These are phyloP conservation scores for Andrena flavipes DNA, from an alignment of 2,888 invertebrate genomes.

Conservation along the genomic window DNA sequence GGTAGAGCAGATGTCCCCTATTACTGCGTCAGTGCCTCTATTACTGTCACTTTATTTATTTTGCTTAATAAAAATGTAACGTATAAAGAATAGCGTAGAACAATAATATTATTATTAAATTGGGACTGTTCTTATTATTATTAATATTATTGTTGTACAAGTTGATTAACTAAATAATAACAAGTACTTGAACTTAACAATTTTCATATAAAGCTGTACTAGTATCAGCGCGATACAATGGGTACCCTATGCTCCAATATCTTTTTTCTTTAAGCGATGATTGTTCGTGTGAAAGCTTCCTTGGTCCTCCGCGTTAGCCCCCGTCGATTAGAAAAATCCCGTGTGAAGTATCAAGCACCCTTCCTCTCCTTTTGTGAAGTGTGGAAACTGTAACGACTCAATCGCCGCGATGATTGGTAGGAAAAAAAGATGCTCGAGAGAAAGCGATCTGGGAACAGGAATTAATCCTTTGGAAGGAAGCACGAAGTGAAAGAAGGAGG, in stretches of 20 bases:
- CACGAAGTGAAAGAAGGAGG: constrained; percentile 5
- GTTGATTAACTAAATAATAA: no score
- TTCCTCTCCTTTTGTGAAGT: constrained; percentile 18
- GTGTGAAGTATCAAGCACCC: constrained; percentile 22
- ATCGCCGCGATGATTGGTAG: constrained; percentile 24
- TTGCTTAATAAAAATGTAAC: no score
- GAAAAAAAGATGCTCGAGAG: constrained; percentile 28
- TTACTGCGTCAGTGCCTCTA: no score
- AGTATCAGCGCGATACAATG: neutral
- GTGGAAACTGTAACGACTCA: constrained; percentile 38
- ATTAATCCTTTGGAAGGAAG: constrained; percentile 24
- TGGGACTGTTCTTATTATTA: no score
- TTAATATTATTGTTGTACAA: no score
- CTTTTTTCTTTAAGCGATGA: neutral
- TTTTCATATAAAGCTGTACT: neutral
- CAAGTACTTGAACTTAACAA: neutral
- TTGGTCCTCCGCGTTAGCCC: neutral
- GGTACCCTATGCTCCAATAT: neutral
- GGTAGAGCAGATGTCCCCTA: no score
- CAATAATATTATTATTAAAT: no score
- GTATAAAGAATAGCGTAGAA: no score
- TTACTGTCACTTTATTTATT: no score
- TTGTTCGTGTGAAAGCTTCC: neutral
- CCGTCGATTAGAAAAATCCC: constrained; percentile 11
- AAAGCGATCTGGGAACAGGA: constrained; percentile 52